Evolutionary conservation across 1,140 invertebrate genomes (phyloP), one percentile per base, ranked within the genome.

Genomic region (Cotesia glomerata): DNA sequence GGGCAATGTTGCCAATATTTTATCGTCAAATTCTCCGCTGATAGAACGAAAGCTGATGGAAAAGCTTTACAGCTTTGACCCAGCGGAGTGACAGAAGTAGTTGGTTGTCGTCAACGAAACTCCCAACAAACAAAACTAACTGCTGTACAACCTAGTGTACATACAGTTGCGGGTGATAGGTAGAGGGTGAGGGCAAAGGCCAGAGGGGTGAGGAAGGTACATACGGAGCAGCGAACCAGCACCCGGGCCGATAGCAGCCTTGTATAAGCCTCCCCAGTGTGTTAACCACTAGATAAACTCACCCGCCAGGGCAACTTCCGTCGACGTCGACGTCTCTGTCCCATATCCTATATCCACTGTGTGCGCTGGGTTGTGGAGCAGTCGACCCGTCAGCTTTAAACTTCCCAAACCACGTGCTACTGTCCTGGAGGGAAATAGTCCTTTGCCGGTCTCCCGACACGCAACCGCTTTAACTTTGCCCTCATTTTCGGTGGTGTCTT

Each of bases 271-370:
- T 62, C 69, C 58, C 59, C 26, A 49, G 49, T 71, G 61, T 71
- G 69, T 58, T 71, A 65, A 71, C 69, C 69, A 35, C 69, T 62
- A 64, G 69, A 71, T 71, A 71, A 64, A 71, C 69, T 71, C 62
- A 45, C 61, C 58, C 69, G 69, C 63, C 69, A 63, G 51, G 35
- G 18, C 18, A n/a, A 67, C 49, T 67, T 67, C 49, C 49, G 52
- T 9, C 39, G 65, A 5, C 36, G 51, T 54, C 39, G 14, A 11
- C 35, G 49, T 45, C 35, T 18, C 67, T 45, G 3, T 45, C 11
- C 39, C 39, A 32, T 56, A 36, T n/a, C 54, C 56, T 52, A 58
- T 52, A 56, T 51, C 51, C 51, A 34, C n/a, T 13, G 52, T 5
- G 13, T 32, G 4, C 16, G 49, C 45, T 68, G 49, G 45, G 49